phyloP scores from a whole-genome alignment of 2,888 invertebrate genomes.

The Lamellibrachia satsuma region DNA sequence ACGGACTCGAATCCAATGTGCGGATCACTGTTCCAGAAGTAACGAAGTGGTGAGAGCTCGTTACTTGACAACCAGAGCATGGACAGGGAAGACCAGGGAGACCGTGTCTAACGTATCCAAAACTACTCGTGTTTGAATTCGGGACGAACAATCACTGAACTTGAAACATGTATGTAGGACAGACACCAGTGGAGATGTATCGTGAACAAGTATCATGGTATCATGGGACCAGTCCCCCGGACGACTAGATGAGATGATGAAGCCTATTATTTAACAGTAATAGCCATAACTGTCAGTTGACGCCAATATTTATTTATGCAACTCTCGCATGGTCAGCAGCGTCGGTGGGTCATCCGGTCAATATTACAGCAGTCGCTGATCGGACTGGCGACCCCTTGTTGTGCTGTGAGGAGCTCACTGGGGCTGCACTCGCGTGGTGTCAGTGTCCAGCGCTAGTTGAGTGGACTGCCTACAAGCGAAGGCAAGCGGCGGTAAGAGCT shows the following conservation, averaged over 20 bases:
- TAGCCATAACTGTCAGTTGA: background rate
- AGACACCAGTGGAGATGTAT: no score
- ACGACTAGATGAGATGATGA: background rate
- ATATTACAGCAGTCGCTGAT: background rate
- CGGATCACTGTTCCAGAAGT: no score
- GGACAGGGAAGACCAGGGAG: no score
- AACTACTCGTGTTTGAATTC: no score
- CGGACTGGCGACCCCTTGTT: background rate
- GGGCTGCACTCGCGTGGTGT: background rate
- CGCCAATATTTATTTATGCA: background rate
- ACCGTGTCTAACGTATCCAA: no score
- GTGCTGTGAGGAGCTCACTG: background rate
- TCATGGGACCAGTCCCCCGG: no score
- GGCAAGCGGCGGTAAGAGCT: background rate
- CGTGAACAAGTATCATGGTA: no score
- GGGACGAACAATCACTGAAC: no score
- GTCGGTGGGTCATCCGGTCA: background rate
- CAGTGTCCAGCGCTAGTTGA: background rate
- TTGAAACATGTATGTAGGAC: no score
- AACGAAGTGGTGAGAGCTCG: no score
- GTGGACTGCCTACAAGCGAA: background rate
- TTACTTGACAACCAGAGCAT: no score
- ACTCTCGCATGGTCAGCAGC: background rate
- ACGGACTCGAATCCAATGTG: no score
- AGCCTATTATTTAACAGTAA: slow-evolving; percentile 6